Conservation (phyloP, 1,140 invertebrate genomes). For the Theocolax elegans region DNA sequence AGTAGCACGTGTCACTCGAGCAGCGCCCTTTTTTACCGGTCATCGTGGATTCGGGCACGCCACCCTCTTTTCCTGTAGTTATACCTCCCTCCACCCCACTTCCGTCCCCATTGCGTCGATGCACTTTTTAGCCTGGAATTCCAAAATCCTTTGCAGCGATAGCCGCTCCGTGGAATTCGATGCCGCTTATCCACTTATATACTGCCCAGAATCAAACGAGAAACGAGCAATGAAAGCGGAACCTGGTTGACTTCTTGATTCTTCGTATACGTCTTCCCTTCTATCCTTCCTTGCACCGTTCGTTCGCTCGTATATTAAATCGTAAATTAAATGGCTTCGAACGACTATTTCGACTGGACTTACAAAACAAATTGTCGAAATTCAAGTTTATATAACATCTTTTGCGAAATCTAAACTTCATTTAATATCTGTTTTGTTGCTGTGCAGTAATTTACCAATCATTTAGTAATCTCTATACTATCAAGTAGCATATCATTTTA, state of each 20-base stretch:
- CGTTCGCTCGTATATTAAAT: too few relatives aligned
- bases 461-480: too few relatives aligned
- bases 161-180: slow-evolving; percentile 10
- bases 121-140: slow-evolving; percentile 52
- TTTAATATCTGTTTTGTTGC: too few relatives aligned
- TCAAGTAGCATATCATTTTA: too few relatives aligned
- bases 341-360: too few relatives aligned
- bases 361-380: too few relatives aligned
- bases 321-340: too few relatives aligned
- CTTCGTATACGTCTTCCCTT: neutral
- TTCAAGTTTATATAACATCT: too few relatives aligned
- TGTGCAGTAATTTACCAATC: too few relatives aligned
- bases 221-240: neutral
- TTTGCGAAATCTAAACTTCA: too few relatives aligned
- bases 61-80: neutral
- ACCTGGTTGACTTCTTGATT: neutral
- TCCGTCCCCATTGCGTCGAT: neutral
- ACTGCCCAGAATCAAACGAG: neutral
- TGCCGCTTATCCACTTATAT: slow-evolving; percentile 19
- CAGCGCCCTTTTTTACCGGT: slow-evolving; percentile 52
- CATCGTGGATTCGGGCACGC: slow-evolving; percentile 33
- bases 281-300: too few relatives aligned
- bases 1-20: slow-evolving; percentile 54
- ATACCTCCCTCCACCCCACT: too few relatives aligned
- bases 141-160: slow-evolving; percentile 47